Base-by-base conservation (phyloP, 2,888 invertebrate genomes). In the Zonitis immaculata region DNA sequence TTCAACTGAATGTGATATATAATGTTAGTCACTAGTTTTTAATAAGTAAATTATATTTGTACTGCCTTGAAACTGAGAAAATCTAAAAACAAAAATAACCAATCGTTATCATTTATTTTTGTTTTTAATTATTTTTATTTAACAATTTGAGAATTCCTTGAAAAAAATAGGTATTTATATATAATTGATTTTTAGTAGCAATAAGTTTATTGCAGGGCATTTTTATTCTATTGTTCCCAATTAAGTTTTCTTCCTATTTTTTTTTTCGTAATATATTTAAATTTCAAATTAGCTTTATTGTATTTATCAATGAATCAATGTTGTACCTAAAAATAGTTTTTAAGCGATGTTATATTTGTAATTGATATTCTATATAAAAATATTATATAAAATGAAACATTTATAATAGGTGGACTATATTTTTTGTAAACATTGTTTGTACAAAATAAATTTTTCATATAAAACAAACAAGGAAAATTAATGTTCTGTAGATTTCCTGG, bases 371-470 rank as follows among this genome's bases (percentile, higher is more conserved):
- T 22, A 22, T 22, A 22, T 5, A 22, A 4, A 22, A 4, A 22
- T 22, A 22, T 14, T 39, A 39, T 39, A 39, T 39, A 11, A 39
- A 9, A 16, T 35, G 2, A 35, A 8, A 7, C 14, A 32, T 2
- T 2, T 4, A n/a, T 3, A 20, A 39, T 42, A 53, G 32, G 35
- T 52, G 39, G 20, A 39, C n/a, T 35, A 52, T 64, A 63, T 65
- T 64, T 66, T 66, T 66, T 66, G 56, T 66, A 64, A 62, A 62
- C 62, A 63, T 64, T 66, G 58, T 64, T 64, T 66, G 58, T 64
- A 61, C 60, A 62, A 60, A 22, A 59, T 58, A 58, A 61, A 62
- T 58, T 62, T 64, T 65, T 61, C 59, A 61, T 56, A 58, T 59
- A 62, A 56, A 39, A n/a, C n/a, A n/a, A n/a, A n/a, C n/a, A n/a